Conservation (phyloP, 1,140 invertebrate genomes). For the Drosophila setifemur region DNA sequence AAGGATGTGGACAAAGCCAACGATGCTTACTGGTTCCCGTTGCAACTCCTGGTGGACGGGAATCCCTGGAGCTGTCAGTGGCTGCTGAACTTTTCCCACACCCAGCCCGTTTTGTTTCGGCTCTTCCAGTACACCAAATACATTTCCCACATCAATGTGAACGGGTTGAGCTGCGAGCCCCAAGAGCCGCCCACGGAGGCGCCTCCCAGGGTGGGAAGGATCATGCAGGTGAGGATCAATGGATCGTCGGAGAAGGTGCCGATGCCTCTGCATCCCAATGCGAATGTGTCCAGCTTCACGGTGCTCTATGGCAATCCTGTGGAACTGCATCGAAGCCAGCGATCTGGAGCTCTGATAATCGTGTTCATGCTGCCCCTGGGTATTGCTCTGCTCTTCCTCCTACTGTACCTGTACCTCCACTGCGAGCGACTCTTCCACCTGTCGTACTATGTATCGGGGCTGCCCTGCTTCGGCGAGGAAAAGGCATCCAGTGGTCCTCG, state of each 20-base stretch:
- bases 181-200: constrained; percentile 12
- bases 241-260: background rate
- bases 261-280: constrained; percentile 8
- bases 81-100: constrained; percentile 66
- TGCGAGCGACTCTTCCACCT: constrained; percentile 76
- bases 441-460: constrained; percentile 57
- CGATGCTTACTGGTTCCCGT: background rate
- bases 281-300: constrained; percentile 66
- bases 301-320: constrained; percentile 68
- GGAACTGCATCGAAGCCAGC: constrained; percentile 64
- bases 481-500: constrained; percentile 26
- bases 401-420: constrained; percentile 74
- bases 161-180: constrained; percentile 63
- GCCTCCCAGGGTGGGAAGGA: background rate
- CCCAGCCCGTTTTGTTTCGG: constrained; percentile 65
- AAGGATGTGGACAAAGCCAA: background rate
- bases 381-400: constrained; percentile 67
- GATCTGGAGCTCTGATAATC: constrained; percentile 64
- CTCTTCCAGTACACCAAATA: constrained; percentile 73
- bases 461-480: constrained; percentile 51
- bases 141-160: constrained; percentile 78
- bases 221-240: constrained; percentile 22
- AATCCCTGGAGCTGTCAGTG: constrained; percentile 80
- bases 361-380: constrained; percentile 76
- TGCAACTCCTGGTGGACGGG: constrained; percentile 56